Conservation (phyloP, 2,113 vertebrate genomes). For the Clarias gariepinus region DNA sequence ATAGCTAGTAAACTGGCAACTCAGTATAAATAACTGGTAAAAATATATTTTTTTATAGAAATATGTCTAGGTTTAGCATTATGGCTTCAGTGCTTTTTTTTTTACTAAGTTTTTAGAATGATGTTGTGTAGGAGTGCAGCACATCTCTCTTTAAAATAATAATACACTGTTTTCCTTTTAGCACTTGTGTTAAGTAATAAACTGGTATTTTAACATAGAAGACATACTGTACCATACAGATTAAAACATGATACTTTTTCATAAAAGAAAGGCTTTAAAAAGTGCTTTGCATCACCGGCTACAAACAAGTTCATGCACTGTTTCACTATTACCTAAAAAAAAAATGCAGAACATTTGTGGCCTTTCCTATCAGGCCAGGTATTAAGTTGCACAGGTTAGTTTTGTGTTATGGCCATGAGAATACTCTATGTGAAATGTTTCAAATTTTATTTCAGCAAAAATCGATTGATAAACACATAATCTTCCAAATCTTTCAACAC, state of each 20-base stretch:
- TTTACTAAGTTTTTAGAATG: not conserved
- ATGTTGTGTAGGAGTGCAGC: not conserved
- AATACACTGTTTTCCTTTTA: not conserved
- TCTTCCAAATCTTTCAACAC: too few relatives aligned
- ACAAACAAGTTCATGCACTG: not conserved
- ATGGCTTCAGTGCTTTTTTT: not conserved
- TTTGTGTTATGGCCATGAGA: too few relatives aligned
- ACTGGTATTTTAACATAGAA: not conserved
- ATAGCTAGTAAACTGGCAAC: not conserved
- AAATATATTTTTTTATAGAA: not conserved
- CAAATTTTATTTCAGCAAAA: too few relatives aligned
- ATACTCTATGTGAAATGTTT: too few relatives aligned
- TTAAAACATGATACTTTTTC: not conserved
- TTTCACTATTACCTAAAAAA: not conserved
- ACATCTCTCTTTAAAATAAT: not conserved
- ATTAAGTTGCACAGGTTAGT: too few relatives aligned
- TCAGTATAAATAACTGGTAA: not conserved
- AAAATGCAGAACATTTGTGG: not conserved
- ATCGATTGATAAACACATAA: too few relatives aligned
- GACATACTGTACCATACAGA: not conserved
- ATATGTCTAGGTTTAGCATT: not conserved
- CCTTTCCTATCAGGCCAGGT: too few relatives aligned
- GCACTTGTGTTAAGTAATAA: not conserved
- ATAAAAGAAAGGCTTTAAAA: not conserved
- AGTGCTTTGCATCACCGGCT: not conserved